Conservation (phyloP, 2,113 vertebrate species). For the Perca flavescens region DNA sequence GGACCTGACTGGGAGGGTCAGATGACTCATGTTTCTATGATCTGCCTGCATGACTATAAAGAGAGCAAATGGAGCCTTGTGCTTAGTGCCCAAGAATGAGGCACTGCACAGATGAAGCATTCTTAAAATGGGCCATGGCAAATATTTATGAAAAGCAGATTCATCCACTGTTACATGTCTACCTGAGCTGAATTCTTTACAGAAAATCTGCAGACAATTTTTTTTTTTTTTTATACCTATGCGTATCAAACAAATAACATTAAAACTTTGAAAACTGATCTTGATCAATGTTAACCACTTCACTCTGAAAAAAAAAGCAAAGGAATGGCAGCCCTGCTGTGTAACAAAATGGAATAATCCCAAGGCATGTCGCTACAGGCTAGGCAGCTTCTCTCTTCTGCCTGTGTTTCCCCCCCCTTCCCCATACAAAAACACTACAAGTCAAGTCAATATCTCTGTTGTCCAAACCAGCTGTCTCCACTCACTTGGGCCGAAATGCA, state of each 20-base stretch:
- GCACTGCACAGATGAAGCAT: constrained; percentile 34
- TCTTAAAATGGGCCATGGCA: constrained; percentile 20
- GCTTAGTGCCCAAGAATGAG: constrained; percentile 64
- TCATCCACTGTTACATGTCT: neutral
- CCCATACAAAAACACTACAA: constrained; percentile 67
- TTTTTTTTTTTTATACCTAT: neutral
- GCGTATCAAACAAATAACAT: neutral
- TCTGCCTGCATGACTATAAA: constrained; percentile 76
- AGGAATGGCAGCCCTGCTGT: constrained; percentile 71
- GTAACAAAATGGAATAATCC: constrained; percentile 75
- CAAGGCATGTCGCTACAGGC: constrained; percentile 79
- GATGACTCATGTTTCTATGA: constrained; percentile 84
- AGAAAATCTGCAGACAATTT: neutral
- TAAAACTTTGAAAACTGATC: constrained; percentile 8
- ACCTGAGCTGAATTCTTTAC: constrained; percentile 2
- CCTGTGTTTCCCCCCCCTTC: constrained; percentile 33
- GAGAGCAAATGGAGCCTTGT: constrained; percentile 75
- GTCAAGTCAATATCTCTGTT: constrained; percentile 54
- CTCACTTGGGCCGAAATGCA: constrained; percentile 24
- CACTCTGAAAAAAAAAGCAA: constrained; percentile 45
- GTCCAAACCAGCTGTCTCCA: constrained; percentile 64
- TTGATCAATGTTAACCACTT: constrained; percentile 27
- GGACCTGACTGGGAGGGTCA: constrained; percentile 74
- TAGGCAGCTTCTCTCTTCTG: constrained; percentile 59
- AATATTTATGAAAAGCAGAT: constrained; percentile 19